These are phyloP conservation scores for Pelodiscus sinensis DNA, from an alignment of 2,113 vertebrate genomes.

Conservation along the genomic window DNA sequence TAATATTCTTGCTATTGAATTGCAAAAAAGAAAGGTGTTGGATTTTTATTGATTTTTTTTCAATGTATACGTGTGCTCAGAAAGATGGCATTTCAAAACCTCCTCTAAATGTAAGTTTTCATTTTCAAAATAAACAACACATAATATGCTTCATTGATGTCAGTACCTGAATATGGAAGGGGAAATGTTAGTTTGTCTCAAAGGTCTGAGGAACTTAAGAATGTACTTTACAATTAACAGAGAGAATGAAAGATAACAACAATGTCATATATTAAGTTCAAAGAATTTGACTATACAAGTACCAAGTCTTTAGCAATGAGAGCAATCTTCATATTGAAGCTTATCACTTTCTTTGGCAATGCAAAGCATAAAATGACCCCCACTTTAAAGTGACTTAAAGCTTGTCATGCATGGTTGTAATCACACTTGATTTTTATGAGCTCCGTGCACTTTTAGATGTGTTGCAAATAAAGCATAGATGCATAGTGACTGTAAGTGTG, in stretches of 20 bases:
- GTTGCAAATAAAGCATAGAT: background rate
- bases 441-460: constrained; percentile 11
- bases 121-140: constrained; percentile 61
- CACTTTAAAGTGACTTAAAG: background rate
- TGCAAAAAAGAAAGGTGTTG: constrained; percentile 56
- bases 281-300: constrained; percentile 16
- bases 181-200: constrained; percentile 34
- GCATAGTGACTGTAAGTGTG: background rate
- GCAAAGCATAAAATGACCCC: background rate
- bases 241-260: background rate
- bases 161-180: background rate
- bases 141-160: constrained; percentile 20
- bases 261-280: background rate
- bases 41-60: constrained; percentile 73
- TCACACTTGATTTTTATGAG: background rate
- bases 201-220: constrained; percentile 1
- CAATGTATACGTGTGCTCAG: constrained; percentile 56
- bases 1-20: constrained; percentile 74
- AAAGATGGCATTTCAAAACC: constrained; percentile 62
- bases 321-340: background rate
- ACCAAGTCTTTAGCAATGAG: background rate
- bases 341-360: background rate
- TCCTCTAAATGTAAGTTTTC: constrained; percentile 60
- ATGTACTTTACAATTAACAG: constrained; percentile 26
- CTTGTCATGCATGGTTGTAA: background rate